A percentile compares a stretch with the other conserved stretches of the same genome.
Evolutionary conservation across 2,797 vertebrate species (phyloP).

Genomic region (Orestias chungarensis): DNA sequence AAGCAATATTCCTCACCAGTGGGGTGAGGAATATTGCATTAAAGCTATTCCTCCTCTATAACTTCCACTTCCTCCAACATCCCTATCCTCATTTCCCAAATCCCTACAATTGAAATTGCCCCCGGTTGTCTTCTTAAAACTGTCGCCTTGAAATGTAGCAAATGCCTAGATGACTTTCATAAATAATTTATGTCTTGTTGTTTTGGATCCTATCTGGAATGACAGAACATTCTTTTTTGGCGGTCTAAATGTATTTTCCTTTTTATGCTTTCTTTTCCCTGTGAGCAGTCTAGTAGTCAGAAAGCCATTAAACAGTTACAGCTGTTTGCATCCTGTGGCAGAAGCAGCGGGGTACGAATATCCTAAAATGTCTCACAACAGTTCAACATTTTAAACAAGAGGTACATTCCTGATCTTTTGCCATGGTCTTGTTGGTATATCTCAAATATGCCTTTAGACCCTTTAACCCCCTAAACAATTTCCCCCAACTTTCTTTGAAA

Average conservation of each 20-base stretch:
- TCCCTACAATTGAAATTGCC: not conserved
- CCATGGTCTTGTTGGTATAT: not conserved
- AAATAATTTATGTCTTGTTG: not conserved
- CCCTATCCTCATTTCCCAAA: conserved; percentile 20
- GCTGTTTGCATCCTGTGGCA: conserved; percentile 32
- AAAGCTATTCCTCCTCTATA: conserved; percentile 53
- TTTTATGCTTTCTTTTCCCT: not conserved
- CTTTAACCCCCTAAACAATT: too few relatives aligned
- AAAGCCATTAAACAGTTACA: conserved; percentile 39
- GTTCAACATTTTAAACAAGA: not conserved
- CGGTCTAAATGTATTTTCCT: conserved; percentile 5
- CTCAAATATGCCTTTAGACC: not conserved
- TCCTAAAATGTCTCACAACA: not conserved
- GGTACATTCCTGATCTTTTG: not conserved
- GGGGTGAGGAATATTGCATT: conserved; percentile 42
- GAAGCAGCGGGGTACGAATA: not conserved
- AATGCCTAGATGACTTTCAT: not conserved
- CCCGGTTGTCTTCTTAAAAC: not conserved
- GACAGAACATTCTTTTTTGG: conserved; percentile 44
- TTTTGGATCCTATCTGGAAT: conserved; percentile 21
- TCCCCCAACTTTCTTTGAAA: not conserved
- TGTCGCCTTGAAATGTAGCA: not conserved
- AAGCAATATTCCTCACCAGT: conserved; percentile 60
- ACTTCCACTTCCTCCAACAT: not conserved
- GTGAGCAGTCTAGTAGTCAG: conserved; percentile 31